Conservation (phyloP, 2,888 invertebrate genomes). For the Sialis fuliginosa region DNA sequence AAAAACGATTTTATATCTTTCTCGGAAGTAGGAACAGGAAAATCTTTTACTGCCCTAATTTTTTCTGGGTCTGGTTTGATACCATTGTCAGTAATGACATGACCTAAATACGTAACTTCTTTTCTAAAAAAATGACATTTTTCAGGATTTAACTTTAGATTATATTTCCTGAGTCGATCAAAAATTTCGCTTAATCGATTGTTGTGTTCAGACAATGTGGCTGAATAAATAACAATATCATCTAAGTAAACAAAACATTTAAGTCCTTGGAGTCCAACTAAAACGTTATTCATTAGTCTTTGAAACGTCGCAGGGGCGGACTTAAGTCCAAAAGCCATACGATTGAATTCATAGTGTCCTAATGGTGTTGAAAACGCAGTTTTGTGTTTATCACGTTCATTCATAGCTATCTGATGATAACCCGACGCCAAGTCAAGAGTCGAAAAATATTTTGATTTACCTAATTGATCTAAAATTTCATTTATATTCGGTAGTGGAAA, state of each 20-base stretch:
- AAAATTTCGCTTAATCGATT: slow-evolving; percentile 8
- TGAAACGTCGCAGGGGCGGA: slow-evolving; percentile 23
- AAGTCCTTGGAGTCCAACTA: slow-evolving; percentile 16
- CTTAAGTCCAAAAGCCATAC: slow-evolving; percentile 22
- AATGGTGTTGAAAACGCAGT: slow-evolving; percentile 18
- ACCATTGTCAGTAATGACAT: slow-evolving; percentile 14
- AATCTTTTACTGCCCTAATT: slow-evolving; percentile 11
- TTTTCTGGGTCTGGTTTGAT: slow-evolving; percentile 15
- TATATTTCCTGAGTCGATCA: slow-evolving; percentile 8
- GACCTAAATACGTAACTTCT: slow-evolving; percentile 15
- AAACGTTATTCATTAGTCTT: slow-evolving; percentile 19
- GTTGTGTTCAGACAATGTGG: slow-evolving; percentile 10
- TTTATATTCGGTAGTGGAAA: slow-evolving; percentile 20
- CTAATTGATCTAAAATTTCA: slow-evolving; percentile 20
- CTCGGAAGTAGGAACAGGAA: slow-evolving; percentile 13
- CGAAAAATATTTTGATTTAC: slow-evolving; percentile 19
- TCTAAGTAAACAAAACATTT: slow-evolving; percentile 19
- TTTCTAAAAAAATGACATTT: slow-evolving; percentile 9
- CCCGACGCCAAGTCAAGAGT: slow-evolving; percentile 21
- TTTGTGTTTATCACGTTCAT: slow-evolving; percentile 15
- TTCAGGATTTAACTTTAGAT: slow-evolving; percentile 10
- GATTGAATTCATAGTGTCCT: slow-evolving; percentile 18
- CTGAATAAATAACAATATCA: slow-evolving; percentile 16
- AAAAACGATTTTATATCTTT: slow-evolving; percentile 16
- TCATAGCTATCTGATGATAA: slow-evolving; percentile 20